Base-by-base conservation (phyloP, 2,888 invertebrate genomes). In the Branchipolynoe longqiensis region DNA sequence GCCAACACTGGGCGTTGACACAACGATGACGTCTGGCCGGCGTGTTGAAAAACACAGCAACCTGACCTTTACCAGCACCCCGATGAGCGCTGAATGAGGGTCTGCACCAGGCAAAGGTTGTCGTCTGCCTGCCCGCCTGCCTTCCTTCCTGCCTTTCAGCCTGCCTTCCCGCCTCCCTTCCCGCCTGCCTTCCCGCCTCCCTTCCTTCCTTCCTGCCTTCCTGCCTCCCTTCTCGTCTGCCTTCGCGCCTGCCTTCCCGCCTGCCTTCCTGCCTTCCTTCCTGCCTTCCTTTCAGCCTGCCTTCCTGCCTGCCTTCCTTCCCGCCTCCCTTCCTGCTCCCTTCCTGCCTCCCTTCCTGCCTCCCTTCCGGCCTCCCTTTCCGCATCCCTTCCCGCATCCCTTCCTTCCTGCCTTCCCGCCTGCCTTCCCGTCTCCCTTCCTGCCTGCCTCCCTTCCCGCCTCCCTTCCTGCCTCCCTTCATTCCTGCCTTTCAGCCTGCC, bases 301-400 rank as follows among this genome's bases (percentile, higher is more conserved):
- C 78, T 78, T 14, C 78, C 78, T 78, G 78, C 78, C 78, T 78
- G 78, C 78, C 78, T 78, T 12, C 78, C 78, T 78, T 14, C 78
- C 78, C 31, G 78, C 78, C 78, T 78, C 33, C 78, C 78, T 78
- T 12, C 78, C 78, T 78, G 78, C 78, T 78, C 33, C 78, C 78
- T 78, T 12, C 78, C 78, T 78, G 78, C 78, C 78, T 78, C 36
- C 78, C 78, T 78, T 12, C 78, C 78, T 78, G 14, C 78, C 78
- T 78, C 36, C 78, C 78, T 78, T 12, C 78, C 78, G 12, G 78
- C 78, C 78, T 78, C 36, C 78, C n/a, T n/a, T n/a, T n/a, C n/a
- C n/a, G n/a, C n/a, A n/a, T n/a, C n/a, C n/a, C n/a, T n/a, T 12
- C 18, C 48, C 48, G 48, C 18, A 8, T 48, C 48, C 8, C 48